Evolutionary conservation across 2,888 invertebrate species (phyloP).

Genomic region (Microctonus hyperodae): DNA sequence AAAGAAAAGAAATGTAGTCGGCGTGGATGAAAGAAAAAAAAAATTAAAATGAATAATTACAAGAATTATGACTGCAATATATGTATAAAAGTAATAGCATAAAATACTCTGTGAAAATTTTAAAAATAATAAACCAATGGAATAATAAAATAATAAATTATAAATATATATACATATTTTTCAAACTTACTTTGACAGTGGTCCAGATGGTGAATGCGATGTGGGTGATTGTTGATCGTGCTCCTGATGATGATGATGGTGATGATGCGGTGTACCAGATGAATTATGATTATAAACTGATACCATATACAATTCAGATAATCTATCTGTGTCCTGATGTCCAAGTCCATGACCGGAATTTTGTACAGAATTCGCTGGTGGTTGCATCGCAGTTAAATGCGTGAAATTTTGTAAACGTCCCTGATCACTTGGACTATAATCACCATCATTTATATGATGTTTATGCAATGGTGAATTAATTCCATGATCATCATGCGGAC

Average conservation of each 20-base stretch:
- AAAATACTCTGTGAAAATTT: neutral
- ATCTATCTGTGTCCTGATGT: slow-evolving; percentile 44
- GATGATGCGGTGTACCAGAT: slow-evolving; percentile 46
- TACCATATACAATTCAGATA: slow-evolving; percentile 54
- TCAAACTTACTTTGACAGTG: slow-evolving; percentile 53
- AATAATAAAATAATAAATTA: neutral
- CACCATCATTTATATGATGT: slow-evolving; percentile 47
- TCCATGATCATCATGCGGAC: slow-evolving; percentile 54
- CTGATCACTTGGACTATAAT: slow-evolving; percentile 55
- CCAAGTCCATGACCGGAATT: slow-evolving; percentile 45
- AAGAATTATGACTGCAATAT: neutral
- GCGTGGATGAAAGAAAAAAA: slow-evolving; percentile 1
- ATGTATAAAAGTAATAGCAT: neutral
- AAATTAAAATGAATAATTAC: neutral
- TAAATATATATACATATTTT: neutral
- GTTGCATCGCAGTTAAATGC: slow-evolving; percentile 60
- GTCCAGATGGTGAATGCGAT: slow-evolving; percentile 51
- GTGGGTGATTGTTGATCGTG: slow-evolving; percentile 52
- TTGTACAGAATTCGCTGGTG: slow-evolving; percentile 47
- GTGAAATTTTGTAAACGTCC: slow-evolving; percentile 55
- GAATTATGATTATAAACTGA: slow-evolving; percentile 52
- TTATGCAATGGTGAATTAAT: slow-evolving; percentile 44
- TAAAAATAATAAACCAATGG: neutral
- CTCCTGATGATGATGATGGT: slow-evolving; percentile 55
- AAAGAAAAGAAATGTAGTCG: slow-evolving; percentile 22